Evolutionary conservation across 2,888 invertebrate genomes (phyloP).

Genomic region (Lithodes maja): DNA sequence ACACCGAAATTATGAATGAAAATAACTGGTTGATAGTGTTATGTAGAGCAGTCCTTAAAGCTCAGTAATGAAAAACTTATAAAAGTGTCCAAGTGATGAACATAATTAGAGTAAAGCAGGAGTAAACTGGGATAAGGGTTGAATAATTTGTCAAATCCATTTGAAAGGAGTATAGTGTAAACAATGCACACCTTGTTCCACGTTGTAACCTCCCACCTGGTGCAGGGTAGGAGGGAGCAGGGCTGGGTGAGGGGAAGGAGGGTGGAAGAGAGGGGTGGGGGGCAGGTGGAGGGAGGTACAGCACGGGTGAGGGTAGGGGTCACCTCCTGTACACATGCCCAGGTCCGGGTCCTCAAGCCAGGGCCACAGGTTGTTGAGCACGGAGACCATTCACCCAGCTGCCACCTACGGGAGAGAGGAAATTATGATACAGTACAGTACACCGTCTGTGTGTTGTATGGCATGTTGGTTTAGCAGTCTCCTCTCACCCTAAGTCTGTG

Average conservation of each 20-base stretch:
- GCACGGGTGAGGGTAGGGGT: constrained; percentile 50
- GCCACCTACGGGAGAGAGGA: constrained; percentile 80
- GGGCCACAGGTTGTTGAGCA: constrained; percentile 87
- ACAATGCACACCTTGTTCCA: constrained; percentile 39
- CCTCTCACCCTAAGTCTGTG: too few species aligned
- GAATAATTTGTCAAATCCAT: not conserved
- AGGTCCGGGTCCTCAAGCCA: constrained; percentile 83
- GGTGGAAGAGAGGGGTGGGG: constrained; percentile 26
- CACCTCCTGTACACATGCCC: constrained; percentile 79
- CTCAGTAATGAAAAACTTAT: too few species aligned
- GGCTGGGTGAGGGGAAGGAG: constrained; percentile 51
- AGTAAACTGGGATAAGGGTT: too few species aligned
- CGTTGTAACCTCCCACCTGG: constrained; percentile 55
- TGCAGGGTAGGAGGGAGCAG: constrained; percentile 56
- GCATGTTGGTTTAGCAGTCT: too few species aligned
- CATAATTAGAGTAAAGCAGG: too few species aligned
- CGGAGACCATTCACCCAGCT: constrained; percentile 85
- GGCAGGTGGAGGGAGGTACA: constrained; percentile 55
- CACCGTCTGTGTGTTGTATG: too few species aligned
- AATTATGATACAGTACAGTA: too few species aligned
- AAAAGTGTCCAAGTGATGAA: too few species aligned
- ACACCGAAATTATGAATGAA: too few species aligned
- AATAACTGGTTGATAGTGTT: too few species aligned
- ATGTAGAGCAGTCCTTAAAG: too few species aligned
- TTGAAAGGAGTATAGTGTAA: not conserved